These are phyloP conservation scores for Lagopus muta DNA, from an alignment of 2,113 vertebrate species.

Conservation along the genomic window DNA sequence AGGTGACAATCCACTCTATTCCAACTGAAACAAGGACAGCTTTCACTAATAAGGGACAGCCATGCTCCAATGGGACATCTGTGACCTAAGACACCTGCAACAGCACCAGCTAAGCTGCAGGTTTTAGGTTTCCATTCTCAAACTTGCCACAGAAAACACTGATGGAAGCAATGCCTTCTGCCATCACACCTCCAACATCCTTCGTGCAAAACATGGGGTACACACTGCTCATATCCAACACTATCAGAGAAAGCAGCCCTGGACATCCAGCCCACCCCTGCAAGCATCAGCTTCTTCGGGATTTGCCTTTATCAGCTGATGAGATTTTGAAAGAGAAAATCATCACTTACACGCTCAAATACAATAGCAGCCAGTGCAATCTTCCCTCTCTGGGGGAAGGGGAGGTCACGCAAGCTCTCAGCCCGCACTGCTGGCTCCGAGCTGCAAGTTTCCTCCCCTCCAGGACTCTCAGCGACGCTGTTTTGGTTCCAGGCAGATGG, in stretches of 20 bases:
- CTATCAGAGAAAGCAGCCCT: neutral
- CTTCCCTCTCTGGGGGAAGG: neutral
- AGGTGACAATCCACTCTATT: neutral
- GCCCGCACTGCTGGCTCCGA: neutral
- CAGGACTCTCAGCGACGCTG: conserved; percentile 42
- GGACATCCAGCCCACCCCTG: neutral
- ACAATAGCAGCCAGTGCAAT: neutral
- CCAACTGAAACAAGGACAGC: neutral
- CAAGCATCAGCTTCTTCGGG: neutral
- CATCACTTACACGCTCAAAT: neutral
- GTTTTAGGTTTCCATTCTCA: neutral
- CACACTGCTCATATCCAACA: rapidly evolving
- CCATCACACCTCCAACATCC: neutral
- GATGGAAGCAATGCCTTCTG: neutral
- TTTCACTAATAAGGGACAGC: neutral
- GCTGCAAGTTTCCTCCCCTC: conserved; percentile 5
- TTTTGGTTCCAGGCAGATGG: conserved; percentile 39
- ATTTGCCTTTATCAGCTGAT: neutral
- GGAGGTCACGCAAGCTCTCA: neutral
- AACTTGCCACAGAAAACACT: neutral
- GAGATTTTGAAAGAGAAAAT: neutral
- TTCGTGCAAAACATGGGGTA: rapidly evolving
- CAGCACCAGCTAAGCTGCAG: rapidly evolving
- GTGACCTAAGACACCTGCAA: neutral
- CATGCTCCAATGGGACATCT: rapidly evolving